phyloP scores from a whole-genome alignment of 2,797 vertebrate genomes.

The Mycteria americana region DNA sequence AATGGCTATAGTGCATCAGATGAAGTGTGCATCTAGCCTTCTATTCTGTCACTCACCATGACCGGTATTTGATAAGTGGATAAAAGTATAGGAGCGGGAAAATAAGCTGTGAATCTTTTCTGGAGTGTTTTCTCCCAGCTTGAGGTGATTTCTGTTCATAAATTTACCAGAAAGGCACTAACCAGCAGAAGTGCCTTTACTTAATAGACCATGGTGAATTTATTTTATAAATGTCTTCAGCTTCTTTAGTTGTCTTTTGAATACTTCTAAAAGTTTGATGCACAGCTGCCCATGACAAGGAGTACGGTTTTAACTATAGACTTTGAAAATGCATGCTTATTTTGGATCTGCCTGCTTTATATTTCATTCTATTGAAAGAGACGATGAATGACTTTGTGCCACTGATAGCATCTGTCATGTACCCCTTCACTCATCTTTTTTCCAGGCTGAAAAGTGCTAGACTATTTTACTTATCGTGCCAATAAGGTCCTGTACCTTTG shows the following conservation, averaged over 20 bases:
- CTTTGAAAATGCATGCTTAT: background rate
- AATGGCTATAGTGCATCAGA: background rate
- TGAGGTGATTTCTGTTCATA: background rate
- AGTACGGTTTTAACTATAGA: background rate
- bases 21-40: background rate
- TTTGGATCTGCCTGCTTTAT: background rate
- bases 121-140: background rate
- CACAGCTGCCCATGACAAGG: background rate
- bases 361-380: background rate
- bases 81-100: background rate
- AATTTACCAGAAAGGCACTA: background rate
- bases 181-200: background rate
- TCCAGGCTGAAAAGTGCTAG: background rate
- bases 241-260: background rate
- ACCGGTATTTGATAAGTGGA: background rate
- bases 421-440: background rate
- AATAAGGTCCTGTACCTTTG: background rate
- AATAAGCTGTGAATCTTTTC: background rate
- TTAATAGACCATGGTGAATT: background rate
- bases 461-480: background rate
- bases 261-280: background rate
- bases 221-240: background rate
- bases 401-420: conserved; percentile 8
- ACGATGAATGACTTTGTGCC: background rate
- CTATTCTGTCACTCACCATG: background rate